Base-by-base conservation (phyloP, 1,140 invertebrate genomes). In the Drosophila orosa region DNA sequence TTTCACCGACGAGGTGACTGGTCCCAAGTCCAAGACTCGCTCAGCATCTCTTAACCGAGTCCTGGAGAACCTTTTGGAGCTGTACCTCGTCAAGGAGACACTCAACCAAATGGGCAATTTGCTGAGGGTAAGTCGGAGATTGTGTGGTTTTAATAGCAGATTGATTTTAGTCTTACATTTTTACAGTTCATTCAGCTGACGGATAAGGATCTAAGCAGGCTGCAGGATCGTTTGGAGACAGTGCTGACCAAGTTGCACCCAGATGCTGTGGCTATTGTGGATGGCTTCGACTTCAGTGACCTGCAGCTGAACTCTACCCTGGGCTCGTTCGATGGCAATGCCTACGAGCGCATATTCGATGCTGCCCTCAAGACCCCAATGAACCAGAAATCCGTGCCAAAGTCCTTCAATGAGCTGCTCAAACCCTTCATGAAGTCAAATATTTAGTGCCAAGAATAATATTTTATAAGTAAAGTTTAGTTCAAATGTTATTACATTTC, bases 291-390 rank as follows among this genome's bases (percentile, higher is more conserved):
- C 90, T 94, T 97, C 35, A 93, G 94, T 15, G 98, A 98, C 89
- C 94, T 95, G 74, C 94, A 97, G 57, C 91, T 98, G 7, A 93
- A 94, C 17, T 98, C 97, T 29, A 95, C 96, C 1, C 92, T 99
- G 8, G 98, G 98, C 1, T 94, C 96, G 6, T 97, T 95, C 85
- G 98, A 99, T 92, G 98, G 98, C 9, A 95, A 97, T 74, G 98
- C 98, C 12, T 98, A 98, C 90, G 95, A 97, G 86, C 94, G 97
- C 44, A 92, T 99, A 10, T 97, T 96, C 82, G 94, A 96, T 52
- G 97, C 96, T 85, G 97, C 97, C 0, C 93, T 95, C 67, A 95
- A 96, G 80, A 97, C 96, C 86, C 96, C 97, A 0, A 93, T 98
- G 13, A 99, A 99, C 92, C 92, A 95, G 57, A 94, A 95, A 68